Conservation (phyloP, 2,888 invertebrate genomes). For the Polylopha cassiicola region DNA sequence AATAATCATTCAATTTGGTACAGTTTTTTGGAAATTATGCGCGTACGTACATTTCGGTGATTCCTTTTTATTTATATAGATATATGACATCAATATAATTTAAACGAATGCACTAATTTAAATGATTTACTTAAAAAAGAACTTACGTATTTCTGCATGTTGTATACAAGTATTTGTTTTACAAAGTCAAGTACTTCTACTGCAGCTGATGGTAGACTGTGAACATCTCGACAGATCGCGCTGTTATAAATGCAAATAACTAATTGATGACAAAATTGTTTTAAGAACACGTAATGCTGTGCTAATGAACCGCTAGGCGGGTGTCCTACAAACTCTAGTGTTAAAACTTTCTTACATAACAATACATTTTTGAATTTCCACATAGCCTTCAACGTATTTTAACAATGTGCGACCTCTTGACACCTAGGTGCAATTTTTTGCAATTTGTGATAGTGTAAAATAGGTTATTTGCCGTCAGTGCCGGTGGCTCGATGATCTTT, state of each 20-base stretch:
- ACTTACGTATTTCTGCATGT: slow-evolving; percentile 63
- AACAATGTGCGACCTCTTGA: slow-evolving; percentile 9
- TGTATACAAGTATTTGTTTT: slow-evolving; percentile 30
- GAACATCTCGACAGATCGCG: slow-evolving; percentile 25
- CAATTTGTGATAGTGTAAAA: slow-evolving; percentile 6
- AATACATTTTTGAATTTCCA: slow-evolving; percentile 4
- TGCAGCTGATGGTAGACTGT: slow-evolving; percentile 46
- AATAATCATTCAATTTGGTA: too few relatives aligned
- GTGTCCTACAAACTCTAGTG: slow-evolving; percentile 42
- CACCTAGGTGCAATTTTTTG: slow-evolving; percentile 14
- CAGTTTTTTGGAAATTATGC: too few relatives aligned
- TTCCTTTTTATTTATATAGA: too few relatives aligned
- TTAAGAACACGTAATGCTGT: slow-evolving; percentile 43
- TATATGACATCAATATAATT: neutral
- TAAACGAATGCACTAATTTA: neutral
- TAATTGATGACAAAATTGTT: slow-evolving; percentile 55
- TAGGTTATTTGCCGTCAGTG: neutral
- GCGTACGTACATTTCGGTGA: too few relatives aligned
- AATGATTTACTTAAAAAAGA: neutral
- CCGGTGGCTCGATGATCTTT: too few relatives aligned
- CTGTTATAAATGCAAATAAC: slow-evolving; percentile 49
- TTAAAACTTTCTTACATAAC: slow-evolving; percentile 28
- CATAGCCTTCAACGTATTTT: slow-evolving; percentile 14
- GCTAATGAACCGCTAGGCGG: slow-evolving; percentile 56
- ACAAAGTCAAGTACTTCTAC: slow-evolving; percentile 32